These are phyloP conservation scores for Stramonita haemastoma DNA, from an alignment of 2,888 invertebrate genomes.

Conservation along the genomic window DNA sequence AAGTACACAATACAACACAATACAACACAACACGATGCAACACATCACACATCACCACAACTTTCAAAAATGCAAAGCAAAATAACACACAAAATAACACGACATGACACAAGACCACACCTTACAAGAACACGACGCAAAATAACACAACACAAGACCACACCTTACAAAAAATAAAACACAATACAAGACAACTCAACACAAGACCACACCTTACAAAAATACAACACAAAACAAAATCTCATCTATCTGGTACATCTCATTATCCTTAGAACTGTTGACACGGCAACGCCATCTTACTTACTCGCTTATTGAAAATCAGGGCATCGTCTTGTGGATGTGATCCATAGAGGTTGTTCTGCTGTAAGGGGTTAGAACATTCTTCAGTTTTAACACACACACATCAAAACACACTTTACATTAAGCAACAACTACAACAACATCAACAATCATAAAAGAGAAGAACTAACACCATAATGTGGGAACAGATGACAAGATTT, in stretches of 20 bases:
- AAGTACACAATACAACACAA: background rate
- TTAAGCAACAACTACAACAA: too few relatives aligned
- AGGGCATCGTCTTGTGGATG: constrained; percentile 46
- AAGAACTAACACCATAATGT: too few relatives aligned
- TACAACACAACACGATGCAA: background rate
- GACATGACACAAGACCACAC: background rate
- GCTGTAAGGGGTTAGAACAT: background rate
- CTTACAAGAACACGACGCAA: background rate
- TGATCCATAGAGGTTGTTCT: constrained; percentile 33
- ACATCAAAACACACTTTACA: too few relatives aligned
- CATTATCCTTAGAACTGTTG: background rate
- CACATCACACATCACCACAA: too few relatives aligned
- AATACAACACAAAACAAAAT: background rate
- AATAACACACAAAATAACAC: background rate
- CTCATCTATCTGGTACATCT: background rate
- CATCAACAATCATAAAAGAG: too few relatives aligned
- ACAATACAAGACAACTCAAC: background rate
- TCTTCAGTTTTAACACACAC: background rate
- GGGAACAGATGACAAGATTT: too few relatives aligned
- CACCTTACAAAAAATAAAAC: background rate
- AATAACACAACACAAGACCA: background rate
- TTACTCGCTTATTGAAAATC: constrained; percentile 45
- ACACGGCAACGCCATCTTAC: background rate
- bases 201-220: background rate
- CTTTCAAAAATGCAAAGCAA: background rate